phyloP scores from a whole-genome alignment of 2,113 vertebrate genomes.

The Okapia johnstoni region DNA sequence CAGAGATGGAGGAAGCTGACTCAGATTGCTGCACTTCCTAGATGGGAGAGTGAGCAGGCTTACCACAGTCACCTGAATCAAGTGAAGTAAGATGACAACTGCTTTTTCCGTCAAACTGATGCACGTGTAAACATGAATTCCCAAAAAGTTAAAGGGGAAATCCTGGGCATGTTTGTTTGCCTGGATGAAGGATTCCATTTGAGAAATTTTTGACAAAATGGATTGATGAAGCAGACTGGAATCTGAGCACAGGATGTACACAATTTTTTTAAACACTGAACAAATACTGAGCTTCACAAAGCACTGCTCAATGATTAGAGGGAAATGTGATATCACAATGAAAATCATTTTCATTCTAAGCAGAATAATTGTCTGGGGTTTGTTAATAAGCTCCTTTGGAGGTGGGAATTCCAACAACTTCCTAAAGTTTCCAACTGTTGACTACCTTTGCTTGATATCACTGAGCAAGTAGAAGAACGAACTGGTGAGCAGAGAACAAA shows the following conservation, averaged over 20 bases:
- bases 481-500: constrained; percentile 46
- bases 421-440: constrained; percentile 48
- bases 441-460: constrained; percentile 50
- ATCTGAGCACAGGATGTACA: constrained; percentile 46
- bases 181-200: constrained; percentile 35
- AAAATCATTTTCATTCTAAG: constrained; percentile 54
- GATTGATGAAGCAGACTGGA: constrained; percentile 17
- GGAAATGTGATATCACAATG: constrained; percentile 30
- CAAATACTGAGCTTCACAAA: constrained; percentile 34
- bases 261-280: background rate
- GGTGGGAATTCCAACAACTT: constrained; percentile 54
- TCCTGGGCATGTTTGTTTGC: constrained; percentile 55
- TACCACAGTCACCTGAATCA: background rate
- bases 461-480: constrained; percentile 20
- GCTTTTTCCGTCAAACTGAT: background rate
- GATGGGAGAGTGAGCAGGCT: background rate
- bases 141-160: constrained; percentile 46
- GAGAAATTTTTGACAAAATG: constrained; percentile 43
- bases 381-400: constrained; percentile 3
- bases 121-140: constrained; percentile 38
- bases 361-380: constrained; percentile 35
- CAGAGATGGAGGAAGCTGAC: constrained; percentile 22
- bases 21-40: constrained; percentile 36
- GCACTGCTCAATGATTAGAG: constrained; percentile 6
- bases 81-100: background rate